Evolutionary conservation across 2,888 invertebrate genomes (phyloP).

Genomic region (Thalpophila matura): DNA sequence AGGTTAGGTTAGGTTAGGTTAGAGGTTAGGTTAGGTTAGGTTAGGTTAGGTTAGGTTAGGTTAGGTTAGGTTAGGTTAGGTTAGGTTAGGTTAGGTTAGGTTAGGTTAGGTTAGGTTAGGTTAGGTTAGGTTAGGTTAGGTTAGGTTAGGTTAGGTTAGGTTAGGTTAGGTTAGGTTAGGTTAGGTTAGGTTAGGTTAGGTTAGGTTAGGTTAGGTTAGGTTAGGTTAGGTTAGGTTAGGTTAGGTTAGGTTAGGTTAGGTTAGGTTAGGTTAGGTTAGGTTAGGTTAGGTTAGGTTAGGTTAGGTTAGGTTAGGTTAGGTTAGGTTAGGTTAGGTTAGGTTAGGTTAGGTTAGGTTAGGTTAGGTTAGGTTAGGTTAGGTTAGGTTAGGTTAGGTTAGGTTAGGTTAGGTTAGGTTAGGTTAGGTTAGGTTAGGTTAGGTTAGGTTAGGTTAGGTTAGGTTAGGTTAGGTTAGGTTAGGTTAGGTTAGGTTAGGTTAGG

Average conservation of each 20-base stretch:
- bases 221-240: slow-evolving; percentile 57
- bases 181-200: slow-evolving; percentile 55
- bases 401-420: no score
- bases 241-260: slow-evolving; percentile 50
- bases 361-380: no score
- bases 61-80: slow-evolving; percentile 26
- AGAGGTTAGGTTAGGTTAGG: slow-evolving; percentile 45
- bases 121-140: slow-evolving; percentile 52
- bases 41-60: slow-evolving; percentile 40
- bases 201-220: slow-evolving; percentile 43
- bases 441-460: no score
- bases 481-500: no score
- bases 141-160: slow-evolving; percentile 54
- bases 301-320: no score
- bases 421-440: no score
- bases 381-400: no score
- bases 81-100: slow-evolving; percentile 28
- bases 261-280: slow-evolving; percentile 53
- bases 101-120: slow-evolving; percentile 47
- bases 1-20: slow-evolving; percentile 41
- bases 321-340: no score
- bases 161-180: slow-evolving; percentile 56
- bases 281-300: slow-evolving; percentile 47
- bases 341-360: no score
- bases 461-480: no score